Percentiles rank a stretch among this genome's conserved stretches.
phyloP scores from a whole-genome alignment of 2,888 invertebrate genomes.

The Epicampocera succincta region DNA sequence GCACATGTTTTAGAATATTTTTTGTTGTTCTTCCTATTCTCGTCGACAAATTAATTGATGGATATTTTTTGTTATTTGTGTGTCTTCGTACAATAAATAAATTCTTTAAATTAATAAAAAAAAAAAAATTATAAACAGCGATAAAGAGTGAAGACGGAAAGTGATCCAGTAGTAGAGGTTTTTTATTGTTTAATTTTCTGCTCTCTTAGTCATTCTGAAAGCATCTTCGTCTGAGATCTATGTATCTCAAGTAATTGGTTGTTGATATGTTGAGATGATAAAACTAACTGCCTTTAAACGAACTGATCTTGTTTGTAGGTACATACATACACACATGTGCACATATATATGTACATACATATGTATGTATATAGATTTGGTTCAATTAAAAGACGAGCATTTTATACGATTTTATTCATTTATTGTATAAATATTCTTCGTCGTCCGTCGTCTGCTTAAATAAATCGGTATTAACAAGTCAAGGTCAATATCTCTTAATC shows the following conservation, averaged over 20 bases:
- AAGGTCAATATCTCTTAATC: slow-evolving; percentile 69
- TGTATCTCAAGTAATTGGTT: slow-evolving; percentile 63
- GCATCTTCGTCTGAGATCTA: slow-evolving; percentile 50
- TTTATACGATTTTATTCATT: slow-evolving; percentile 20
- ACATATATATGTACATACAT: not conserved
- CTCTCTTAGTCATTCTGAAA: slow-evolving; percentile 21
- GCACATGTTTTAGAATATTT: not conserved
- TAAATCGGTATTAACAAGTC: slow-evolving; percentile 68
- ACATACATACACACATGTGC: not conserved
- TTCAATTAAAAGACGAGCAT: slow-evolving; percentile 64
- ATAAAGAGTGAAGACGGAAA: slow-evolving; percentile 45
- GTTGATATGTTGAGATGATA: slow-evolving; percentile 42
- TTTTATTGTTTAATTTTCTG: not conserved
- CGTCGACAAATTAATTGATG: slow-evolving; percentile 65
- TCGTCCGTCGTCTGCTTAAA: slow-evolving; percentile 28
- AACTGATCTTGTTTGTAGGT: slow-evolving; percentile 19
- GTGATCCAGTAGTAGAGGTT: slow-evolving; percentile 18
- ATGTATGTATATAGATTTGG: slow-evolving; percentile 21
- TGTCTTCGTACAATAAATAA: slow-evolving; percentile 11
- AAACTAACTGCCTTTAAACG: not conserved
- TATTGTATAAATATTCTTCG: slow-evolving; percentile 46
- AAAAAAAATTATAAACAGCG: slow-evolving; percentile 19
- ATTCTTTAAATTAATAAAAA: slow-evolving; percentile 54
- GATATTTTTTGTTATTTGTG: slow-evolving; percentile 40
- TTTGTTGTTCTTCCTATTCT: slow-evolving; percentile 41